Percentiles rank a stretch among this genome's conserved stretches.
Evolutionary conservation across 2,113 vertebrate genomes (phyloP).

Genomic region (Silurus asotus): DNA sequence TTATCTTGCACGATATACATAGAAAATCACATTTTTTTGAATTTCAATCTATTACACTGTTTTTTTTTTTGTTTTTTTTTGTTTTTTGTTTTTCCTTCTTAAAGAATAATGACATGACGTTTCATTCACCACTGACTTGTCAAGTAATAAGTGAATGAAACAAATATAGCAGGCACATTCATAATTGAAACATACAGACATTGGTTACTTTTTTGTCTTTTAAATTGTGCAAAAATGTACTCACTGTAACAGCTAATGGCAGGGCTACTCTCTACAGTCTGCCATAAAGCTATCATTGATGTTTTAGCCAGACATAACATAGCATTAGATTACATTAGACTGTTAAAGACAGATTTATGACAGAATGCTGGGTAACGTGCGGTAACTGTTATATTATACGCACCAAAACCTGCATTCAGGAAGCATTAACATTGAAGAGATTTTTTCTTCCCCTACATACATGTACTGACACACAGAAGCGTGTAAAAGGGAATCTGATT

Average conservation of each 20-base stretch:
- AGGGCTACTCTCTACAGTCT: slow-evolving; percentile 20
- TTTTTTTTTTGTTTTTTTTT: not conserved
- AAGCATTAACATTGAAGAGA: not conserved
- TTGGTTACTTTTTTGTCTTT: slow-evolving; percentile 13
- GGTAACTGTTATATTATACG: not conserved
- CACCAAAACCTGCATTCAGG: not conserved
- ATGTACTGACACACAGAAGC: slow-evolving; percentile 2
- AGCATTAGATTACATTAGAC: not conserved
- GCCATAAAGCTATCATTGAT: not conserved
- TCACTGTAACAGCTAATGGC: slow-evolving; percentile 5
- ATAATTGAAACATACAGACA: slow-evolving; percentile 26
- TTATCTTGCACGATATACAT: not conserved
- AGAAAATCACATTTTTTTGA: not conserved
- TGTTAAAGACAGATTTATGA: not conserved
- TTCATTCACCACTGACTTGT: not conserved
- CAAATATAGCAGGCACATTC: slow-evolving; percentile 16
- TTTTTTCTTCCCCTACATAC: not conserved
- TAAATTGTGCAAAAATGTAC: not conserved
- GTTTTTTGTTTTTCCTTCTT: not conserved
- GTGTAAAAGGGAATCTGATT: not conserved
- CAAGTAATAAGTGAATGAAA: slow-evolving; percentile 28
- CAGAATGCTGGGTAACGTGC: slow-evolving; percentile 1
- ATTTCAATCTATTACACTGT: not conserved
- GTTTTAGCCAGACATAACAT: not conserved
- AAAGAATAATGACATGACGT: not conserved